Evolutionary conservation across 2,888 invertebrate genomes (phyloP).

Genomic region (Oscheius onirici): DNA sequence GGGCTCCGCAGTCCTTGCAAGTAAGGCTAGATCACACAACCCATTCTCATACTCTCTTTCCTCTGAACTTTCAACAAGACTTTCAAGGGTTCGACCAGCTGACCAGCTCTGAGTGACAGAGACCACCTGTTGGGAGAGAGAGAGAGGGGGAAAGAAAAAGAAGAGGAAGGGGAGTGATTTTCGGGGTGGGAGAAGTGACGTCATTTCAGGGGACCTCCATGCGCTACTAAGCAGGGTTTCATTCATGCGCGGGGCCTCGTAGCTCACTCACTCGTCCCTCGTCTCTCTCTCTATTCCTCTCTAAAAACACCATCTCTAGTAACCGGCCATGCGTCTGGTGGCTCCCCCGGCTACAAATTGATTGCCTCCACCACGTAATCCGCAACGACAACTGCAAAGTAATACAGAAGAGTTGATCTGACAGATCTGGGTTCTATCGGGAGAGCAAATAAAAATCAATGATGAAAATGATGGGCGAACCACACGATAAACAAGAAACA

Average conservation of each 20-base stretch:
- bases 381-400: slow-evolving; percentile 33
- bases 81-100: background rate
- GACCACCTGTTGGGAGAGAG: background rate
- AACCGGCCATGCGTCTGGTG: slow-evolving; percentile 21
- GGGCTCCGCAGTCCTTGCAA: slow-evolving; percentile 15
- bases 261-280: slow-evolving; percentile 8
- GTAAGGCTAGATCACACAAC: slow-evolving; percentile 5
- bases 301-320: slow-evolving; percentile 19
- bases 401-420: slow-evolving; percentile 3
- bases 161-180: slow-evolving; percentile 1
- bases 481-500: background rate
- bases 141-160: background rate
- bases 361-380: slow-evolving; percentile 35
- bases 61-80: background rate
- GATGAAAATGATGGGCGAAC: too few relatives aligned
- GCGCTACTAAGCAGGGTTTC: slow-evolving; percentile 28
- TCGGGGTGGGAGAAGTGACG: slow-evolving; percentile 10
- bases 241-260: slow-evolving; percentile 21
- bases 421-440: too few relatives aligned
- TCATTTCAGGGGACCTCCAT: slow-evolving; percentile 28
- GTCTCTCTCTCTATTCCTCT: slow-evolving; percentile 22
- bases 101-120: background rate
- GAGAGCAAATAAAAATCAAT: too few relatives aligned
- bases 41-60: background rate
- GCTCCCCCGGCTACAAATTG: slow-evolving; percentile 33